Base-by-base conservation (phyloP, 2,113 vertebrate species). In the Scolopax mira region DNA sequence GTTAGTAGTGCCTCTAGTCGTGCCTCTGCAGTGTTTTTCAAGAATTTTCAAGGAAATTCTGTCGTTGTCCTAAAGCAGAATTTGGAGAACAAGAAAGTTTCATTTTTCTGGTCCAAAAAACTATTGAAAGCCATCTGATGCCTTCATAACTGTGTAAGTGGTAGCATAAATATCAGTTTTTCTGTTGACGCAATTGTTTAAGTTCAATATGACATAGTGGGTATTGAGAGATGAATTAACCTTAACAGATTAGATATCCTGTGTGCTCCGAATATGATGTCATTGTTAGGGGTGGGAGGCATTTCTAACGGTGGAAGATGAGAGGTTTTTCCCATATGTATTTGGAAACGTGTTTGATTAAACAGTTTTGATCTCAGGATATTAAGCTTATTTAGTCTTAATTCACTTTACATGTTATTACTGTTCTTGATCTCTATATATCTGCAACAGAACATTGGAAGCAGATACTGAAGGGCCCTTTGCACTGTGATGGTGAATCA, bases 241-340 rank as follows among this genome's bases (percentile, higher is more conserved):
- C 31, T 6, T 88, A 81, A 69, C 17, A 39, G 30, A 19, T 65
- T 15, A 79, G 13, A 23, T 80, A 80, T 6, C 25, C 21, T 51
- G 0, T 51, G 10, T 70, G 44, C 23, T 81, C 27, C 0, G 0
- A 39, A 66, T 41, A 22, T 66, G 39, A 66, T 79, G 35, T 49
- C 52, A 39, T 75, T 35, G 22, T 8, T 72, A 23, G 12, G 7
- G 6, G 2, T 48, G 15, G 12, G 30, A 55, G 31, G 23, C 44
- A 6, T 80, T 90, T 89, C 54, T 94, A 31, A 48, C 18, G 21
- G 28, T 30, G 64, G 62, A 84, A 66, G 41, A 28, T 49, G 5
- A 19, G 19, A 6, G 1, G 0, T 1, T 70, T 67, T 79, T 60
- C 35, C 48, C 11, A 9, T 60, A 33, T 16, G 4, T 4, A 0